Evolutionary conservation across 2,888 invertebrate genomes (phyloP), one percentile per base, ranked within the genome.

Genomic region (Plagiodera versicolora): DNA sequence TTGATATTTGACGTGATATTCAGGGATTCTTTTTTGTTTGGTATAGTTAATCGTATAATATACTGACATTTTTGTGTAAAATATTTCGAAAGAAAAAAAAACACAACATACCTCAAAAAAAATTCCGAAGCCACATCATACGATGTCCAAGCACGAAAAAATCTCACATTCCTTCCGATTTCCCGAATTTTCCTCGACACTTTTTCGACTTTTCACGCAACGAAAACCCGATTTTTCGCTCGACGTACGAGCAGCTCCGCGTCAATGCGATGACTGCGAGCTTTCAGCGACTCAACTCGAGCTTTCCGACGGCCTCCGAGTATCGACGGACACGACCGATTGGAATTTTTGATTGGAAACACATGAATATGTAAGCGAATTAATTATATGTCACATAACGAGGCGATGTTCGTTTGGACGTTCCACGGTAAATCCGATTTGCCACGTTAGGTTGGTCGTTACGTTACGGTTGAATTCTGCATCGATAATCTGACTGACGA

Each of bases 351-450:
- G 52, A 73, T 73, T 72, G 72, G 69, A 70, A 72, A 71, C 69
- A 65, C 69, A 73, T 70, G 73, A 72, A 73, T 73, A 73, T 72
- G 71, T 69, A 71, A 70, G 68, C 62, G 68, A 72, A 71, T 73
- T 39, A 39, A 39, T 39, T 72, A 71, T 67, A 65, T 64, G 60
- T 60, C 61, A 65, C 63, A 63, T 69, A 72, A 70, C 69, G 66
- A 67, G 66, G 54, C 66, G 65, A 60, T 65, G 47, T 65, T 68
- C 65, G 68, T 67, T 64, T 64, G 50, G 64, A 67, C 65, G 67
- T 66, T 64, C 63, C 49, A 54, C 51, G 51, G 61, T 47, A 48
- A 62, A 62, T 65, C 60, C 56, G 54, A 64, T 57, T 66, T 62
- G 62, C 60, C 59, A 18, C 20, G 46, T 18, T 18, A 39, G 53